Conservation (phyloP, 2,113 vertebrate species). For the Lanius ludovicianus region DNA sequence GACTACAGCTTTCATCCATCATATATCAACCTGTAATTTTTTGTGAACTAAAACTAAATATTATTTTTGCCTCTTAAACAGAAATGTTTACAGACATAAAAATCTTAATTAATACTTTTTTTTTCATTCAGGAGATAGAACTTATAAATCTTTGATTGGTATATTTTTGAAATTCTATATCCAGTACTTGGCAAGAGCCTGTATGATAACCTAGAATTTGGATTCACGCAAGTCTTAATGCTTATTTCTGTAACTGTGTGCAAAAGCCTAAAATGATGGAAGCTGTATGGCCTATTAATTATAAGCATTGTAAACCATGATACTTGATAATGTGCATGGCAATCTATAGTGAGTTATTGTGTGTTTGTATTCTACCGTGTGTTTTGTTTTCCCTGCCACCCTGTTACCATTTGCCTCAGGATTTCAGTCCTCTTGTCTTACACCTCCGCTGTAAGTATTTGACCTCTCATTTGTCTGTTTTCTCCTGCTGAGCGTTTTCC, state of each 20-base stretch:
- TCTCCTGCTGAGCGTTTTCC: slow-evolving; percentile 29
- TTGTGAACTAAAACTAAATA: background rate
- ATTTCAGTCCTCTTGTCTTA: slow-evolving; percentile 30
- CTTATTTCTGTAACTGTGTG: background rate
- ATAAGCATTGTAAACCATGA: background rate
- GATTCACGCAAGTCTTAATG: background rate
- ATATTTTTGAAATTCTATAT: background rate
- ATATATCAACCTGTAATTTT: background rate
- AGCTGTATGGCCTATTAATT: background rate
- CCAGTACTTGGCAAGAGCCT: background rate
- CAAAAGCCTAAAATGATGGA: background rate
- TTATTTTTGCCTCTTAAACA: background rate
- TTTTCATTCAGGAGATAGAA: background rate
- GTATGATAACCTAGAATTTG: background rate
- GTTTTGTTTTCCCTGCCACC: slow-evolving; percentile 37
- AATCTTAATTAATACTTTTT: background rate
- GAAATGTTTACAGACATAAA: background rate
- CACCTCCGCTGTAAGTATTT: background rate
- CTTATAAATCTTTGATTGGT: background rate
- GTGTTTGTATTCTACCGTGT: background rate
- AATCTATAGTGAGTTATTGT: background rate
- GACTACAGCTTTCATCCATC: background rate
- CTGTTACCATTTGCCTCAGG: background rate
- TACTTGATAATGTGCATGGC: background rate
- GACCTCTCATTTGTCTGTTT: slow-evolving; percentile 34